These are phyloP conservation scores for Dicyrtoma fusca DNA, from an alignment of 2,888 invertebrate genomes.

Conservation along the genomic window DNA sequence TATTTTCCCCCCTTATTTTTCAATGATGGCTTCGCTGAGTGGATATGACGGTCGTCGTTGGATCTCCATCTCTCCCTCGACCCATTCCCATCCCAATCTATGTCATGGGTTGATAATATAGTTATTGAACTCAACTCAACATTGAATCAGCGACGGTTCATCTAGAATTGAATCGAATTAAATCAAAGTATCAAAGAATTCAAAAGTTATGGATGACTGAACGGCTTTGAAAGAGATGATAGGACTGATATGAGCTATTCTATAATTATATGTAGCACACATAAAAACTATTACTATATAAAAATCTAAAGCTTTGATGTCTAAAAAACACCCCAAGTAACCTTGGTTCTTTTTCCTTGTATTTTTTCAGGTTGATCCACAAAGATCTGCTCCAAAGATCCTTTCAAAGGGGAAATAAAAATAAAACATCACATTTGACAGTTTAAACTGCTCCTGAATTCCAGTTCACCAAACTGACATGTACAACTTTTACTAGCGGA, in stretches of 20 bases:
- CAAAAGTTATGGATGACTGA: conserved; percentile 40
- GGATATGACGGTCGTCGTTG: not conserved
- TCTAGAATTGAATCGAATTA: conserved; percentile 16
- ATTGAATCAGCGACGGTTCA: not conserved
- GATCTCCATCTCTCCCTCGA: too few relatives aligned
- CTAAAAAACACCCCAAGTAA: conserved; percentile 9
- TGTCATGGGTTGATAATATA: not conserved
- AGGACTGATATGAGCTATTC: conserved; percentile 35
- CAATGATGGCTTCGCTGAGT: not conserved
- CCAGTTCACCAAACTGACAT: too few relatives aligned
- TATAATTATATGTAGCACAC: not conserved
- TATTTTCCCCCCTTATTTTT: not conserved
- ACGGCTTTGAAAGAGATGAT: conserved; percentile 32
- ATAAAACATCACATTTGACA: conserved; percentile 29
- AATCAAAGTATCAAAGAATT: conserved; percentile 26
- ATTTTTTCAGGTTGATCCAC: conserved; percentile 31
- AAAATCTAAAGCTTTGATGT: not conserved
- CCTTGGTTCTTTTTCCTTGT: conserved; percentile 18
- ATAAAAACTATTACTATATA: not conserved
- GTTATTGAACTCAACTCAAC: not conserved
- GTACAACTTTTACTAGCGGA: not conserved
- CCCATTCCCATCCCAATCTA: too few relatives aligned
- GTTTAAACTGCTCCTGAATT: conserved; percentile 20
- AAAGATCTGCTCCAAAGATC: not conserved
- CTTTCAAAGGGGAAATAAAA: conserved; percentile 11